Evolutionary conservation across 2,888 invertebrate species (phyloP).

Genomic region (Dasysyrphus albostriatus): DNA sequence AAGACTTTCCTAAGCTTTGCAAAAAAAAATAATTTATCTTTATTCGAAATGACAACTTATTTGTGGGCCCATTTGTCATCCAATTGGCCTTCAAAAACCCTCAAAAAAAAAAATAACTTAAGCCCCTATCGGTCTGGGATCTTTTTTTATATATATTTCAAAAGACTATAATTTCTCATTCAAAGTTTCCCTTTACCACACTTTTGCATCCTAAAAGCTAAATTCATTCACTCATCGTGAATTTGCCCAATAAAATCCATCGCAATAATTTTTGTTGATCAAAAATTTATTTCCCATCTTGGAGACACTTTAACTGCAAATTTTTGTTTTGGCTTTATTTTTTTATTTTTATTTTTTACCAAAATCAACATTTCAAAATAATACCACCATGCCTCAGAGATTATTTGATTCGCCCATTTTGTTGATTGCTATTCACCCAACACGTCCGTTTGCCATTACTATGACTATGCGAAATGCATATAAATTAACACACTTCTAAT

Average conservation of each 20-base stretch:
- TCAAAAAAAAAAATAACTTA: not conserved
- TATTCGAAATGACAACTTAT: too few relatives aligned
- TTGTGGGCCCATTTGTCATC: not conserved
- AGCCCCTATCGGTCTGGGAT: not conserved
- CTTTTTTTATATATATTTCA: not conserved
- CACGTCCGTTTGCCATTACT: conserved; percentile 71
- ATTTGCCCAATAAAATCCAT: conserved; percentile 49
- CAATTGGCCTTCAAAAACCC: not conserved
- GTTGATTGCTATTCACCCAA: conserved; percentile 65
- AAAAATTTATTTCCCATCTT: conserved; percentile 47
- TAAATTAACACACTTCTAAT: conserved; percentile 26
- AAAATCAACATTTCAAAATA: conserved; percentile 60
- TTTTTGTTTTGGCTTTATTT: conserved; percentile 36
- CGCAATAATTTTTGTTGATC: conserved; percentile 30
- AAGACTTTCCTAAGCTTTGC: too few relatives aligned
- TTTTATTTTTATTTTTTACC: conserved; percentile 12
- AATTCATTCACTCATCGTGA: conserved; percentile 50
- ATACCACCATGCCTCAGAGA: conserved; percentile 31
- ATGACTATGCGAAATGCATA: conserved; percentile 49
- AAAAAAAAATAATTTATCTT: too few relatives aligned
- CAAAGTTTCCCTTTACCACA: not conserved
- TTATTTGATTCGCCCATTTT: conserved; percentile 28
- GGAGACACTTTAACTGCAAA: conserved; percentile 18
- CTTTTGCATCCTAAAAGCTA: conserved; percentile 29
- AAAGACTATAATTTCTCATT: not conserved